A percentile compares a stretch with the other conserved stretches of the same genome.
Conservation (phyloP, 1,140 invertebrate species). For the Lordiphosa collinella region DNA sequence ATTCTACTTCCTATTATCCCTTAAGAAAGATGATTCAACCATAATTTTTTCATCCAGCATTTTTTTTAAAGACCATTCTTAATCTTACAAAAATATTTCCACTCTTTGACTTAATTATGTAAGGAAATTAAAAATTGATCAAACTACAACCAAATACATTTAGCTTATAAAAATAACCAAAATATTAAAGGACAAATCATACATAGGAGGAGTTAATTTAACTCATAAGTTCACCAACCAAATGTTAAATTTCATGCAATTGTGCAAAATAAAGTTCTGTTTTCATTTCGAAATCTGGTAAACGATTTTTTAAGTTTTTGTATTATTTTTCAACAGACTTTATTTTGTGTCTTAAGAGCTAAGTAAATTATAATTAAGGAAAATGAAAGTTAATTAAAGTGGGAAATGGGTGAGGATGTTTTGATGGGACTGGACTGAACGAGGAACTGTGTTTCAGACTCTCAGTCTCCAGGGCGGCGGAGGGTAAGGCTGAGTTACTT, state of each 20-base stretch:
- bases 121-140: slow-evolving; percentile 33
- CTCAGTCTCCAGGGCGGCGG: slow-evolving; percentile 30
- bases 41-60: too few relatives aligned
- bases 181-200: slow-evolving; percentile 66
- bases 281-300: neutral
- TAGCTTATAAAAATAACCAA: slow-evolving; percentile 55
- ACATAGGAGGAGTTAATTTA: slow-evolving; percentile 29
- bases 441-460: slow-evolving; percentile 28
- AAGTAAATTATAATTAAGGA: slow-evolving; percentile 54
- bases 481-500: slow-evolving; percentile 30
- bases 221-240: slow-evolving; percentile 41
- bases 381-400: slow-evolving; percentile 63
- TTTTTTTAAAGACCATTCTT: neutral
- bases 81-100: slow-evolving; percentile 31
- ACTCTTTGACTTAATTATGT: slow-evolving; percentile 32
- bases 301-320: neutral
- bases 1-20: too few relatives aligned
- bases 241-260: slow-evolving; percentile 49
- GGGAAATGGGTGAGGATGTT: neutral
- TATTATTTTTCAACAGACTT: slow-evolving; percentile 29
- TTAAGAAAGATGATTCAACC: too few relatives aligned
- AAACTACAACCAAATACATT: slow-evolving; percentile 62
- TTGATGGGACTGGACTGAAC: slow-evolving; percentile 32
- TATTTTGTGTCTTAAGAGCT: slow-evolving; percentile 42
- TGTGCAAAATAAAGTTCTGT: slow-evolving; percentile 49